Evolutionary conservation across 2,113 vertebrate species (phyloP), one percentile per base, ranked within the genome.

Genomic region (Barnardius zonarius): DNA sequence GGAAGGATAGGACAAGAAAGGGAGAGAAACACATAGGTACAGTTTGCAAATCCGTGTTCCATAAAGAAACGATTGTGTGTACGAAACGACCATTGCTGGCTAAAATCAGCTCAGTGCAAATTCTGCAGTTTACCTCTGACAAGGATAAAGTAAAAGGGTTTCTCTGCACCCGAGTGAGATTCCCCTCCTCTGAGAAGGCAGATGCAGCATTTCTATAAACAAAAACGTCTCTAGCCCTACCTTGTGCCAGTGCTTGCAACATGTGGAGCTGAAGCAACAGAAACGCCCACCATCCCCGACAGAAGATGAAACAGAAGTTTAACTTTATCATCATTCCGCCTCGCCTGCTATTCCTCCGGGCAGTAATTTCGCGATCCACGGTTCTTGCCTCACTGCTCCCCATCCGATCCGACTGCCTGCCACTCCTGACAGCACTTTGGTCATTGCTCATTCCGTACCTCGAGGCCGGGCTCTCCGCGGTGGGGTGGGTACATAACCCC

Each of bases 161-260:
- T 81, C 48, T 93, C 80, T 77, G 81, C 77, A 81, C 76, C 78
- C 35, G 5, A 91, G 84, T 18, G 11, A 91, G 76, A 88, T 55
- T 69, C 46, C 83, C 87, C 75, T 33, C 64, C 79, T 79, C 57
- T 75, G 6, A 90, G 49, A 75, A 92, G 62, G 63, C 80, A 95
- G 90, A 96, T 70, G 59, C 94, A 89, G 83, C 93, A 93, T 93
- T 93, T 95, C 88, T 92, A 91, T 86, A 93, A 95, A 94, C 91
- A 88, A 95, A 95, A 91, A 92, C 51, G 81, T 81, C 86, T 91
- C 83, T 91, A 93, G 91, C 70, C 98, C 97, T 98, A 99, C 98
- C 98, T 99, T 98, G 98, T 72, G 98, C 98, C 96, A 98, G 93
- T 54, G 97, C 98, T 97, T 94, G 98, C 97, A 98, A 97, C 98